Percentiles rank a stretch among this genome's conserved stretches.
Conservation (phyloP, 37 sponge, comb jelly and placozoan genomes). For the Ephydatia muelleri region DNA sequence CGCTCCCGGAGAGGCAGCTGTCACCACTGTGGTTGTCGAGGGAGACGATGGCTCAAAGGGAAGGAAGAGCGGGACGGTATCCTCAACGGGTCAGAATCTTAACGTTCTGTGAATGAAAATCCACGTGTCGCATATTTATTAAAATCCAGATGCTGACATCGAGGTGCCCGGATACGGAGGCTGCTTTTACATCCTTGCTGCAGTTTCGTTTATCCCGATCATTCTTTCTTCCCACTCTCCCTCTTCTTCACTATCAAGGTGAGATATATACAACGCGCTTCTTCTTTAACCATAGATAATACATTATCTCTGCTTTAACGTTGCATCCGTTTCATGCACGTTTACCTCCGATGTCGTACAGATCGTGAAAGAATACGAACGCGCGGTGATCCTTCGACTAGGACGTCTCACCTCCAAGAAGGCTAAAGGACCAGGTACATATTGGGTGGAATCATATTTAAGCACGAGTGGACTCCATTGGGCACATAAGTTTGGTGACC, state of each 20-base stretch:
- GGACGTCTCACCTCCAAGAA: constrained; percentile 80
- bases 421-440: constrained; percentile 87
- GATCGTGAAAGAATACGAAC: constrained; percentile 92
- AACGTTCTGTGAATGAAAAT: background rate
- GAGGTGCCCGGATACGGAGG: constrained; percentile 33
- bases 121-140: background rate
- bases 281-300: too few relatives aligned
- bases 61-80: background rate
- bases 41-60: background rate
- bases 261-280: background rate
- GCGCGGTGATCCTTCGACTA: constrained; percentile 92
- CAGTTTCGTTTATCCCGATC: constrained; percentile 56
- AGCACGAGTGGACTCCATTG: too few relatives aligned
- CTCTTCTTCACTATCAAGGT: constrained; percentile 64
- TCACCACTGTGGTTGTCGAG: background rate
- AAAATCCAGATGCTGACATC: background rate
- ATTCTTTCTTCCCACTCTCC: constrained; percentile 77
- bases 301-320: too few relatives aligned
- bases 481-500: too few relatives aligned
- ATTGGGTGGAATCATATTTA: too few relatives aligned
- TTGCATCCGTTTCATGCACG: background rate
- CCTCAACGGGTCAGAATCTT: background rate
- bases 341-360: constrained; percentile 11
- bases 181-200: constrained; percentile 45
- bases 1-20: too few relatives aligned